Conservation (phyloP, 2,888 invertebrate species). For the Amphipoea oculea region DNA sequence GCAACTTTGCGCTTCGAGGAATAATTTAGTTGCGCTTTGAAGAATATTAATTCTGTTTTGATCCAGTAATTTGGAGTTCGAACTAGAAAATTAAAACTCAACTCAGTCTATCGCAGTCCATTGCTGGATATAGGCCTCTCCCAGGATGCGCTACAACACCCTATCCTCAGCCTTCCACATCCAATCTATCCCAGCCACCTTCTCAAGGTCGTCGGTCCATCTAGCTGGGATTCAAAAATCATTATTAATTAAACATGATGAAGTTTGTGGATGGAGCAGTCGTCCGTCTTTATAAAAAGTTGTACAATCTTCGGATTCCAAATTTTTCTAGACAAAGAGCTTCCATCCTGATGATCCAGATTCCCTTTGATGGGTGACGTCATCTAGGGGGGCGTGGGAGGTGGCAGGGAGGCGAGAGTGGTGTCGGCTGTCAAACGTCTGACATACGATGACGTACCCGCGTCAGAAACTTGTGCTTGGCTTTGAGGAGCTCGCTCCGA, state of each 20-base stretch:
- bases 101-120: background rate
- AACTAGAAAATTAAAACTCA: background rate
- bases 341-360: slow-evolving; percentile 26
- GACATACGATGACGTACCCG: slow-evolving; percentile 83
- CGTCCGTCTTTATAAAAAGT: background rate
- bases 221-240: background rate
- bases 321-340: slow-evolving; percentile 14
- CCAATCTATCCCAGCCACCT: background rate
- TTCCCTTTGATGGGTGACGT: slow-evolving; percentile 72
- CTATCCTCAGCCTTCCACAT: background rate
- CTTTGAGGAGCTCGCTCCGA: slow-evolving; percentile 71
- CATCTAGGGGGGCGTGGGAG: slow-evolving; percentile 68
- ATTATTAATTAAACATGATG: background rate
- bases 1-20: no score
- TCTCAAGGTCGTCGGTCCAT: background rate
- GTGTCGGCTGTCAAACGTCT: slow-evolving; percentile 83
- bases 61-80: background rate
- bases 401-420: slow-evolving; percentile 67
- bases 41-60: background rate
- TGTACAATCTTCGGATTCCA: background rate
- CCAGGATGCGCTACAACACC: background rate
- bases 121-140: background rate
- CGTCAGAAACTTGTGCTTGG: slow-evolving; percentile 80
- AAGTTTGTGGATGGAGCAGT: background rate
- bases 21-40: no score